Percentiles rank a stretch among this genome's conserved stretches.
Evolutionary conservation across 1,140 invertebrate genomes (phyloP).

Genomic region (Eurosta solidaginis): DNA sequence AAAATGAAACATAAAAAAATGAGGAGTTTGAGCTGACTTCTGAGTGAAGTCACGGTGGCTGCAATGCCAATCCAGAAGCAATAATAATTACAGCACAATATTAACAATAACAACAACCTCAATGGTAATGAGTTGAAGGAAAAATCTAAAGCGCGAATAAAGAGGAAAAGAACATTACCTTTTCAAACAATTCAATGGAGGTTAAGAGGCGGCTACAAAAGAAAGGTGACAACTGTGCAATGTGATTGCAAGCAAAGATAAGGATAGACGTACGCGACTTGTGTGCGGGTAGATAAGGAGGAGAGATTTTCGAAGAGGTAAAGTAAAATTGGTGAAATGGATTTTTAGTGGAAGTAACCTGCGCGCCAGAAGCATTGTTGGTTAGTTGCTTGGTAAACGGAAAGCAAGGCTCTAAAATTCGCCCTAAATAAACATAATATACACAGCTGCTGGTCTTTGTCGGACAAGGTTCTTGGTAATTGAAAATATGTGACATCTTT

Average conservation of each 20-base stretch:
- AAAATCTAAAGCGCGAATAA: not conserved
- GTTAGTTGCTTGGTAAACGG: no score
- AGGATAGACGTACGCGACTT: not conserved
- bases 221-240: slow-evolving; percentile 11
- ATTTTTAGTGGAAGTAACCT: no score
- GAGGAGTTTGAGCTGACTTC: not conserved
- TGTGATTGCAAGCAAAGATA: not conserved
- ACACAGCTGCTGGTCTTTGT: no score
- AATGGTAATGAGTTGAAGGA: not conserved
- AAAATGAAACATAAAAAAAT: not conserved
- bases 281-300: not conserved
- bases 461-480: no score
- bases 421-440: no score
- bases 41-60: not conserved
- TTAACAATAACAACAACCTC: not conserved
- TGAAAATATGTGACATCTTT: no score
- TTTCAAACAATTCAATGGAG: not conserved
- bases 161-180: not conserved
- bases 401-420: no score
- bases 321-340: not conserved
- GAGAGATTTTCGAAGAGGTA: not conserved
- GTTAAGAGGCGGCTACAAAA: not conserved
- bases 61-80: not conserved
- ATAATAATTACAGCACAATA: not conserved
- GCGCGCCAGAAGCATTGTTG: no score